Percentiles rank a stretch among this genome's conserved stretches.
phyloP scores from a whole-genome alignment of 2,113 vertebrate genomes.

The Amia ocellicauda region DNA sequence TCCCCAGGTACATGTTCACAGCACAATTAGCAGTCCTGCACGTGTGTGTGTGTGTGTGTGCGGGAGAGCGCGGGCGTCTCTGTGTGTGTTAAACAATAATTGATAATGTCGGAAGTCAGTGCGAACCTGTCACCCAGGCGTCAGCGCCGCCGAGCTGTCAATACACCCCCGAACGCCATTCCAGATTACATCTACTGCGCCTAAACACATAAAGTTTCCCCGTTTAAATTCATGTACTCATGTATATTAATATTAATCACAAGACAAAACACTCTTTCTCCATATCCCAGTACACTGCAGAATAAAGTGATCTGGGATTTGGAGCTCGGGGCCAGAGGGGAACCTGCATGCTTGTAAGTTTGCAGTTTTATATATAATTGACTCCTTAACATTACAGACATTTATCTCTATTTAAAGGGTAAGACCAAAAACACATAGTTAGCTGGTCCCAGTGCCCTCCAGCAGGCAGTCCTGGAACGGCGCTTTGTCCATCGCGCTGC shows the following conservation, averaged over 20 bases:
- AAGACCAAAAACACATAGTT: background rate
- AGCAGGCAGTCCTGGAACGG: background rate
- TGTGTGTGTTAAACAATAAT: slow-evolving; percentile 44
- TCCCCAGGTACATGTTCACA: slow-evolving; percentile 7
- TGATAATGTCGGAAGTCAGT: slow-evolving; percentile 37
- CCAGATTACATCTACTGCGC: slow-evolving; percentile 40
- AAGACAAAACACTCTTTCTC: slow-evolving; percentile 25
- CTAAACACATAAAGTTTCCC: slow-evolving; percentile 37
- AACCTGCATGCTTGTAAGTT: slow-evolving; percentile 28
- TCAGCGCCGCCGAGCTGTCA: slow-evolving; percentile 43
- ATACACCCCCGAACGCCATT: slow-evolving; percentile 28
- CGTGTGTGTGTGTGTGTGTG: background rate
- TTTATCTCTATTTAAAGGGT: slow-evolving; percentile 25
- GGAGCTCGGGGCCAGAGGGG: slow-evolving; percentile 15
- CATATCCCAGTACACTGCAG: slow-evolving; percentile 15
- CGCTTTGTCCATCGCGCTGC: background rate
- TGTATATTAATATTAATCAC: slow-evolving; percentile 44
- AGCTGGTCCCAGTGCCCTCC: slow-evolving; percentile 2
- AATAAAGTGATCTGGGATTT: slow-evolving; percentile 17
- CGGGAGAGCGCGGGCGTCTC: slow-evolving; percentile 38
- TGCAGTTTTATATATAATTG: slow-evolving; percentile 34
- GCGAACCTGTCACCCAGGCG: slow-evolving; percentile 36
- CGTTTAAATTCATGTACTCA: slow-evolving; percentile 30
- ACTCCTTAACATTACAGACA: slow-evolving; percentile 24
- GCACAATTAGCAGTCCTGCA: slow-evolving; percentile 27